Evolutionary conservation across 30 jellyfish, hydroid and myxozoan species (phyloP), one percentile per base, ranked within the genome.

Genomic region (Cassiopea xamachana): DNA sequence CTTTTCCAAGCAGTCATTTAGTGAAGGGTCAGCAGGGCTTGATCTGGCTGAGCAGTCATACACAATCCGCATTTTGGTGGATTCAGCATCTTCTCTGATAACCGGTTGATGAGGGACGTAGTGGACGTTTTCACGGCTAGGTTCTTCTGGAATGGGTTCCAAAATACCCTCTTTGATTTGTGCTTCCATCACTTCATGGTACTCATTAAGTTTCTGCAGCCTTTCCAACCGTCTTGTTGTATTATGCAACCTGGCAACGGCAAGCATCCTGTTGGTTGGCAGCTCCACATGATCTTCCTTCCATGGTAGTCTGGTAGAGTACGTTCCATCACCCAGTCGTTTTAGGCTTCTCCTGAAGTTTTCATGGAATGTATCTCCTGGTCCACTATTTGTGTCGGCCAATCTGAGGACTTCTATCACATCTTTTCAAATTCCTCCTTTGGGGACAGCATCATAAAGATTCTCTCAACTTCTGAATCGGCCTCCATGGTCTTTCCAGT

Each of bases 251-350:
- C 94, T 87, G 73, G 83, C 85, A n/a, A 67, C 74, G 3, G 85
- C 67, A 69, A 77, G 82, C 81, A 69, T 87, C 55, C 77, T 87
- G 79, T 87, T 77, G 19, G 90, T 87, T 79, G 91, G 94, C 77
- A 77, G 50, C 18, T 77, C 74, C 85, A 68, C 91, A 77, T 49
- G 85, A 61, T 87, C 94, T 87, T n/a, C 85, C 77, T 87, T 77
- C 94, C 89, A 87, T 78, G 90, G 91, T 91, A 87, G 79, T 74
- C 85, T 87, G n/a, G 94, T 79, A 49, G 83, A 77, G 59, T 87
- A 87, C 46, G 84, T 77, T 48, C 94, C 94, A 62, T 87, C 94
- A 77, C 18, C 90, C 46, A 67, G 76, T 48, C 90, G 90, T 49
- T 69, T 51, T 69, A 87, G 73, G 69, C 81, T 87, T 46, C 60